These are phyloP conservation scores for Peromyscus aztecus DNA, from an alignment of 2,797 vertebrate genomes.

Conservation along the genomic window DNA sequence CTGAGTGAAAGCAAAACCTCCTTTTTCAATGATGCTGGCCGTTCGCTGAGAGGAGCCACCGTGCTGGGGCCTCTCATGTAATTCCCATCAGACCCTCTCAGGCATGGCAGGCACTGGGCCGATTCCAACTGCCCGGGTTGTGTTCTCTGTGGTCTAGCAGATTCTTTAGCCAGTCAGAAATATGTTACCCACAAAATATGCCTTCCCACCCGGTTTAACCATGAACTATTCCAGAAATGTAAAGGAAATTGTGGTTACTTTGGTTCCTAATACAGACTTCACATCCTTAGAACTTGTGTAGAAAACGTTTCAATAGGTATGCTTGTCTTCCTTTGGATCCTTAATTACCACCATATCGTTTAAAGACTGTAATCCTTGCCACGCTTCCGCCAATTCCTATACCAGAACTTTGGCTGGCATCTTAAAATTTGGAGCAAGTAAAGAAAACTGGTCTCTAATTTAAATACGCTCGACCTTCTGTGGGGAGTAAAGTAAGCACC, in stretches of 20 bases:
- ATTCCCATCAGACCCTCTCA: neutral
- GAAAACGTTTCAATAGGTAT: slow-evolving; percentile 61
- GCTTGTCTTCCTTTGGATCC: slow-evolving; percentile 61
- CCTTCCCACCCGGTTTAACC: slow-evolving; percentile 40
- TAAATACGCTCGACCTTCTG: slow-evolving; percentile 80
- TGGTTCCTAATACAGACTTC: slow-evolving; percentile 53
- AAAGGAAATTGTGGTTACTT: slow-evolving; percentile 66
- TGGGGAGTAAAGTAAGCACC: slow-evolving; percentile 76
- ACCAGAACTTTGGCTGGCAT: slow-evolving; percentile 73
- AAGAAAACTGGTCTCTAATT: slow-evolving; percentile 78
- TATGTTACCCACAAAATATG: slow-evolving; percentile 62
- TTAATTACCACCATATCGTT: slow-evolving; percentile 67
- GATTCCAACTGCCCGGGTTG: neutral
- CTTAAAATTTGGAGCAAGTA: slow-evolving; percentile 74
- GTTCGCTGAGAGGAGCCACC: neutral
- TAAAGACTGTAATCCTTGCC: slow-evolving; percentile 76
- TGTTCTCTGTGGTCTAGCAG: neutral
- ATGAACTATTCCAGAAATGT: slow-evolving; percentile 68
- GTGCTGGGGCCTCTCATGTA: neutral
- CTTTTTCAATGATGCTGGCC: neutral
- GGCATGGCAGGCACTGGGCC: neutral
- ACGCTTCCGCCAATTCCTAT: slow-evolving; percentile 66
- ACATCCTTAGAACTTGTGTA: slow-evolving; percentile 38
- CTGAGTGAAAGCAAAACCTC: slow-evolving; percentile 1
- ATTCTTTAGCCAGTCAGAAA: slow-evolving; percentile 47